Percentiles rank a stretch among this genome's conserved stretches.
Conservation (phyloP, 2,797 vertebrate species). For the Chrysocyon brachyurus region DNA sequence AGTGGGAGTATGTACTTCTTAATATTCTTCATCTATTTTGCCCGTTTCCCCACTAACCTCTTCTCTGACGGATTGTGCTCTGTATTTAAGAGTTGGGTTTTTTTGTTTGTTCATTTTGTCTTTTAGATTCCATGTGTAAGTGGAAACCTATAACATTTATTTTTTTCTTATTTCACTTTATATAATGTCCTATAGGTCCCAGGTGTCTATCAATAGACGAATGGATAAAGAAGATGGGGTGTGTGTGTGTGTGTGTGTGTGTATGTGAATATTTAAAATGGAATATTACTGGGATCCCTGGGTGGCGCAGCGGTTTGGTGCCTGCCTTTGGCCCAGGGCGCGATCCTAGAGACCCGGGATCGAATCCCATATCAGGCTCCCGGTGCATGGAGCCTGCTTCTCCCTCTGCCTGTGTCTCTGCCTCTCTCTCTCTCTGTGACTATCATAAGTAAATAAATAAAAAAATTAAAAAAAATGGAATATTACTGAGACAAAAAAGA, state of each 20-base stretch:
- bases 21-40: neutral
- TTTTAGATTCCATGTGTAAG: neutral
- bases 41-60: neutral
- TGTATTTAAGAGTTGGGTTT: neutral
- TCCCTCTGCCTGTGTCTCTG: no score
- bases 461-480: no score
- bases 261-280: no score
- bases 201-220: neutral
- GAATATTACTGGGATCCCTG: neutral
- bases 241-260: neutral
- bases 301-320: no score
- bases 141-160: neutral
- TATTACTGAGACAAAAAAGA: neutral
- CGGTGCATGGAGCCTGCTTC: no score
- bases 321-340: no score
- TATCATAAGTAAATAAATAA: no score
- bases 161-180: neutral
- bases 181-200: neutral
- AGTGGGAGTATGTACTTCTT: neutral
- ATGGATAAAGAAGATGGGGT: neutral
- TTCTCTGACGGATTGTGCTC: neutral
- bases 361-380: no score
- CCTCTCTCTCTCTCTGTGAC: no score
- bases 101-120: neutral
- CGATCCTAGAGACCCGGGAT: no score